Conservation (phyloP, 2,797 vertebrate genomes). For the Natrix natrix region DNA sequence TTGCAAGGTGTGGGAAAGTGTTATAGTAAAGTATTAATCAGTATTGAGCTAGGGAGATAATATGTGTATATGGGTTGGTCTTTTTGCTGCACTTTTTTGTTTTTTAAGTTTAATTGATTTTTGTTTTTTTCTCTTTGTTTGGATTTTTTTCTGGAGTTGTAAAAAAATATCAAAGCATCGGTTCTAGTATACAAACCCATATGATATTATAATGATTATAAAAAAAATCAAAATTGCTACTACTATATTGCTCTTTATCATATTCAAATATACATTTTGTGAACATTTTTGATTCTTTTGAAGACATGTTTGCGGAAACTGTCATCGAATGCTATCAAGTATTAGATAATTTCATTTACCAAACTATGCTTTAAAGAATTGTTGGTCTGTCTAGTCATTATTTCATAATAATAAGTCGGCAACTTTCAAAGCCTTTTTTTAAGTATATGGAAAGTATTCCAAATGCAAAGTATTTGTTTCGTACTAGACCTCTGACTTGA, state of each 20-base stretch:
- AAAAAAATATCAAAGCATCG: no score
- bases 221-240: background rate
- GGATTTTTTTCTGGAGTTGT: no score
- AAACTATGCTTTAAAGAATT: background rate
- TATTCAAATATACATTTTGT: background rate
- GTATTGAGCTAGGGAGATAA: no score
- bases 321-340: background rate
- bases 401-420: background rate
- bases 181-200: background rate
- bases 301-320: background rate
- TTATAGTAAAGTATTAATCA: no score
- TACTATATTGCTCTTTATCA: background rate
- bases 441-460: background rate
- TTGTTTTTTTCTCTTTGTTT: no score
- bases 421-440: background rate
- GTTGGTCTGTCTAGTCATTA: background rate
- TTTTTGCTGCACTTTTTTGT: no score
- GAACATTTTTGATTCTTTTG: background rate
- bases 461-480: background rate
- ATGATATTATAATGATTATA: background rate
- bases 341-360: background rate
- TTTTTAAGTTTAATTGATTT: no score
- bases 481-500: background rate
- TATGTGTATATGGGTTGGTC: no score
- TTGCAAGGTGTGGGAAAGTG: no score